phyloP scores from a whole-genome alignment of 2,797 vertebrate species.

The Helostoma temminkii region DNA sequence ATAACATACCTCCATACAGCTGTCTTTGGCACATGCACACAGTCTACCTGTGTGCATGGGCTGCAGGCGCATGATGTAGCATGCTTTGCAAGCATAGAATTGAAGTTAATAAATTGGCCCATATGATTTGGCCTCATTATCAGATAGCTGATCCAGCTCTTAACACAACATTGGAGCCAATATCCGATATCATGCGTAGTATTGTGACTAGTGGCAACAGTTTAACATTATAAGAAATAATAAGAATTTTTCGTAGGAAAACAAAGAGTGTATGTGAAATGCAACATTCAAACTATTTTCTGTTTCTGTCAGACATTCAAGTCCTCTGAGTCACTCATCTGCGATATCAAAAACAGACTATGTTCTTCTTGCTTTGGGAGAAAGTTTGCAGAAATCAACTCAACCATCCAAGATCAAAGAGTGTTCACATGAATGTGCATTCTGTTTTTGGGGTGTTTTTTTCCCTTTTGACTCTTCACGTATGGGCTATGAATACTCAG shows the following conservation, averaged over 20 bases:
- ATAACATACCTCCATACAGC: too few species aligned
- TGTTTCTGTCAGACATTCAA: constrained; percentile 48
- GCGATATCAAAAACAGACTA: constrained; percentile 39
- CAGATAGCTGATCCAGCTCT: too few species aligned
- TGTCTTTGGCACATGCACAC: too few species aligned
- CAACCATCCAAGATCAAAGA: constrained; percentile 62
- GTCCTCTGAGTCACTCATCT: constrained; percentile 55
- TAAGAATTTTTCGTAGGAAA: constrained; percentile 20
- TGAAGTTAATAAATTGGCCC: too few species aligned
- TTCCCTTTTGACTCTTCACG: constrained; percentile 35
- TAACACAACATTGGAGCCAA: too few species aligned
- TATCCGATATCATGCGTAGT: too few species aligned
- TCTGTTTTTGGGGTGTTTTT: constrained; percentile 31
- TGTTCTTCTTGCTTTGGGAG: constrained; percentile 54
- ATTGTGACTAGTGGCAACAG: not conserved
- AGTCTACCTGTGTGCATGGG: too few species aligned
- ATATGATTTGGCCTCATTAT: too few species aligned
- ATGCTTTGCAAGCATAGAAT: too few species aligned
- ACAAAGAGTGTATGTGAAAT: constrained; percentile 28
- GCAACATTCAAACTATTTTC: constrained; percentile 41
- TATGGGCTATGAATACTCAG: constrained; percentile 41
- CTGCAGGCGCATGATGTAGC: too few species aligned
- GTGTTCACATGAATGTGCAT: constrained; percentile 38
- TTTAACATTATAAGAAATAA: constrained; percentile 38
- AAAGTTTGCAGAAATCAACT: constrained; percentile 59